Base-by-base conservation (phyloP, 2,888 invertebrate genomes). In the Crocallis elinguaria region DNA sequence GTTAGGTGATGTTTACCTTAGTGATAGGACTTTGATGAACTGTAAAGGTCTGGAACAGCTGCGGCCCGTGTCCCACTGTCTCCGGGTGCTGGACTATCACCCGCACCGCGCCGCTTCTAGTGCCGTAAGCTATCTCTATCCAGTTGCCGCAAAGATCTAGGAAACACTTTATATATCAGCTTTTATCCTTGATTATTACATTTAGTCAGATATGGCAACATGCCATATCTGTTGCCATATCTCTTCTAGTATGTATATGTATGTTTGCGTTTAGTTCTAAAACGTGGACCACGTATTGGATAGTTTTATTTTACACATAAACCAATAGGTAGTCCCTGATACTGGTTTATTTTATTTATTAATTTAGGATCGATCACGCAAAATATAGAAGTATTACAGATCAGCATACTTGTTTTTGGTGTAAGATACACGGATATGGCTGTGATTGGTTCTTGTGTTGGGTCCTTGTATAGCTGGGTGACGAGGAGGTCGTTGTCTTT, bases 41-140 rank as follows among this genome's bases (percentile, higher is more conserved):
- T 0, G 98, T 98, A 85, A 98, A 98, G 0, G 98, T 99, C 92
- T 99, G 99, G 90, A 99, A 99, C 29, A 99, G 92, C 86, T 99
- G 99, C 1, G 99, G 99, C 0, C 98, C 98, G 79, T 99, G 98
- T 0, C 99, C 99, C 1, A 99, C 98, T 0, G 99, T 99, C 89
- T 99, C 99, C 1, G 99, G 99, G 86, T 99, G 99, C 74, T 99
- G 99, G 0, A 99, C 99, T 53, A 99, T 99, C 0, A 99, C 98
- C 21, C 99, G 93, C 12, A 99, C 99, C 0, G 97, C 97, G 1
- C 99, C 99, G 12, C 96, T 97, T 64, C 96, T 95, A 0, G 99
- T 99, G 2, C 99, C 99, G 83, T 99, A 99, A 0, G 99, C 99
- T 71, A 99, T 99, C 91, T 99, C 99, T 74, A 99, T 98, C 99